These are phyloP conservation scores for Leptopilina syphax DNA, from an alignment of 2,888 invertebrate species.

Conservation along the genomic window DNA sequence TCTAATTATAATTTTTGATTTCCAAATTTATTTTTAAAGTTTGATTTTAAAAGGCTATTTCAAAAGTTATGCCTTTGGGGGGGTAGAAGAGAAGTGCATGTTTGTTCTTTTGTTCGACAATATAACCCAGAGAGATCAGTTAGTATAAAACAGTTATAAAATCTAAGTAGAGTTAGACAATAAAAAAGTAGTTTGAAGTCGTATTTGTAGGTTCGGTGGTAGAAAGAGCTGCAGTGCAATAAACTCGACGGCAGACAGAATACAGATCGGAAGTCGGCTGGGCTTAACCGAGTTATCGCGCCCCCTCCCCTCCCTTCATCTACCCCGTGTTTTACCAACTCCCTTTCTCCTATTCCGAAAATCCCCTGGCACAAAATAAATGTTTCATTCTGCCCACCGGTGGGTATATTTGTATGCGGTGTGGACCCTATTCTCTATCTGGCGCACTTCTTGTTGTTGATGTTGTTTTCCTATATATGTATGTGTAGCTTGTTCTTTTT, in stretches of 20 bases:
- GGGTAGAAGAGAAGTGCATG: too few species aligned
- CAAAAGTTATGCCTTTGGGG: too few species aligned
- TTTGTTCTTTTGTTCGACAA: too few species aligned
- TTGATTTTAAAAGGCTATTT: too few species aligned
- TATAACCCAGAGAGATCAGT: not conserved
- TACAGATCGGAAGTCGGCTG: conserved; percentile 73
- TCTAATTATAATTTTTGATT: too few species aligned
- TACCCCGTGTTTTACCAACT: conserved; percentile 46
- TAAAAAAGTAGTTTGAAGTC: conserved; percentile 11
- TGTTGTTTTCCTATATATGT: conserved; percentile 33
- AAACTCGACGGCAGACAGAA: conserved; percentile 73
- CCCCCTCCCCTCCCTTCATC: conserved; percentile 59
- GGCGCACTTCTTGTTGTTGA: conserved; percentile 59
- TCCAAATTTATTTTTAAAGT: too few species aligned
- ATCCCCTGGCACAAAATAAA: conserved; percentile 74
- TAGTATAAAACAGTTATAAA: conserved; percentile 5
- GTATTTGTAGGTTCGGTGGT: not conserved
- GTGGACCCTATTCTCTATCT: conserved; percentile 52
- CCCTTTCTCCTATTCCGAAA: conserved; percentile 67
- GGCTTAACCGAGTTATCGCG: conserved; percentile 72
- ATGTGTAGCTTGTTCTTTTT: not conserved
- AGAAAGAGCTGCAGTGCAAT: conserved; percentile 60
- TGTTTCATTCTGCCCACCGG: conserved; percentile 69
- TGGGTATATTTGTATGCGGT: conserved; percentile 69
- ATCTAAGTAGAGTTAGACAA: conserved; percentile 10